Base-by-base conservation (phyloP, 2,113 vertebrate species). In the Megalops atlanticus region DNA sequence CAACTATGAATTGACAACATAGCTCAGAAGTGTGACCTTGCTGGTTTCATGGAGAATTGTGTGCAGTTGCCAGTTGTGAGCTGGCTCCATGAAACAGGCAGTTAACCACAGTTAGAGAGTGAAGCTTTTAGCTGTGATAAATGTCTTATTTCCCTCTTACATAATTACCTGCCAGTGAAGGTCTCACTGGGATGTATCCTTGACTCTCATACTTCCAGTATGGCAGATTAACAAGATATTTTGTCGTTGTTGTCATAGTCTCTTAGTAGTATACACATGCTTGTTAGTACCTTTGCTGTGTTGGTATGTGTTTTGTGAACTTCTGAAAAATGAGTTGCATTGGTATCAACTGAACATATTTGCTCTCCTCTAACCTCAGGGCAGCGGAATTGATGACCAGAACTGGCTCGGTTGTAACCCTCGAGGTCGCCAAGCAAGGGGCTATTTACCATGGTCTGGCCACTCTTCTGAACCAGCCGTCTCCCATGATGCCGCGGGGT, bases 361-460 rank as follows among this genome's bases (percentile, higher is more conserved):
- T 0, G 68, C 14, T 10, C 79, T 15, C 47, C 27, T 77, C 15
- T 33, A 24, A 5, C n/a, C 84, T 81, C 88, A 99, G 98, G 94
- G 98, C 98, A n/a, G 98, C 98, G 14, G 98, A 99, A 89, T 92
- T 99, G 87, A 99, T 99, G 98, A 99, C 98, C 31, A 96, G 98
- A 85, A 99, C 98, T 0, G 97, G 98, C 80, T 96, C 97, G 2
- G 98, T 99, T 74, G 98, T 99, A 40, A 99, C 98, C 0, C 92
- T 99, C 58, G 98, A 99, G 89, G 97, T 99, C 12, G 98, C 98
- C 84, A 99, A 98, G 88, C 98, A 99, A 91, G 98, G 98, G 54
- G 98, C 98, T 85, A 99, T 99, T 90, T 99, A 96, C 86, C 98
- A 99, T 86, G 98, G 98, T 18, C 91, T 99, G 79, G 98, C 98